Base-by-base conservation (phyloP, 2,113 vertebrate species). In the Saccopteryx leptura region DNA sequence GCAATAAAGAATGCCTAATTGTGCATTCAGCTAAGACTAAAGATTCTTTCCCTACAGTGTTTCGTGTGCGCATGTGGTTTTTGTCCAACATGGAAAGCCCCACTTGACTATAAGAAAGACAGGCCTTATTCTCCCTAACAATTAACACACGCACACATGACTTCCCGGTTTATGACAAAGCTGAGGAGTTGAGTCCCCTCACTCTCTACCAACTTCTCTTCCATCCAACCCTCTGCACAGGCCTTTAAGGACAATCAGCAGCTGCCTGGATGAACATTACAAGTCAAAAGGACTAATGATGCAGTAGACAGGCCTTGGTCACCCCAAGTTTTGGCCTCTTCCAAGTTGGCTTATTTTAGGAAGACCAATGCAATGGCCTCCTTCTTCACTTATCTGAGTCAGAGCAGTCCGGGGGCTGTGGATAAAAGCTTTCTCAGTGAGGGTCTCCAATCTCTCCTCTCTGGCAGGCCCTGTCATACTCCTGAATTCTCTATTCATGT, bases 1-100 rank as follows among this genome's bases (percentile, higher is more conserved):
- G 72, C 69, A 74, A 94, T 82, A 48, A 93, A 95, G 86, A 97
- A 96, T 75, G 96, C 12, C 21, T 46, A 83, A 82, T 87, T 95
- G 95, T 91, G 85, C 68, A 68, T 88, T 93, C 61, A 66, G 74
- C 93, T 88, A 84, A 84, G 66, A 83, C 68, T 28, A 18, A 86
- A 92, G 61, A 52, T 52, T 83, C 33, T 58, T 88, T 82, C 61
- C 39, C 68, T n/a, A 19, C 88, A 82, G 48, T 50, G 86, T 56
- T 88, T 17, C 68, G 66, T 71, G 69, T 92, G 71, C 58, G 86
- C 72, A 39, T 68, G 71, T 91, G 92, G n/a, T 80, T 95, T 96
- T 83, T 17, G 61, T 83, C 69, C 89, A 79, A 65, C 78, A 39
- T n/a, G 88, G 96, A 97, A 94, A 96, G 79, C 86, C 72, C 85